Percentiles rank a stretch among this genome's conserved stretches.
These are phyloP conservation scores for Dendrolimus houi DNA, from an alignment of 2,888 invertebrate genomes.

Conservation along the genomic window DNA sequence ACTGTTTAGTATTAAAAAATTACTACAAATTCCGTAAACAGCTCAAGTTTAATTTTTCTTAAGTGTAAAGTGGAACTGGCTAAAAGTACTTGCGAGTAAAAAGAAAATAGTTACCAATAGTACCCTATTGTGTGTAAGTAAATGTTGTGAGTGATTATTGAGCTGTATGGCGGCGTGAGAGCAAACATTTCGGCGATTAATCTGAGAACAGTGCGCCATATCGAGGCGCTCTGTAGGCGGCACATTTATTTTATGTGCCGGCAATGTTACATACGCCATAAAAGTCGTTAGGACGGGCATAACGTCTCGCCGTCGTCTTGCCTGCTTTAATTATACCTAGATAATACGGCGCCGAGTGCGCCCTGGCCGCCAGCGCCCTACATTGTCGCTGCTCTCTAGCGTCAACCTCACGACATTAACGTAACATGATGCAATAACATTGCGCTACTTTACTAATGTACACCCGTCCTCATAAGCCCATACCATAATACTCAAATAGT, in stretches of 20 bases:
- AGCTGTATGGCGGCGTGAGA: slow-evolving; percentile 51
- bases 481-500: slow-evolving; percentile 24
- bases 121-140: slow-evolving; percentile 47
- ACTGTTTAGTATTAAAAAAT: too few species aligned
- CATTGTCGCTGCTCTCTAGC: slow-evolving; percentile 18
- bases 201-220: slow-evolving; percentile 61
- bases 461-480: slow-evolving; percentile 21
- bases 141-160: slow-evolving; percentile 31
- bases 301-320: slow-evolving; percentile 73
- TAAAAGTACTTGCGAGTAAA: slow-evolving; percentile 8
- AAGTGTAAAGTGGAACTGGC: too few species aligned
- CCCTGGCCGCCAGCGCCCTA: slow-evolving; percentile 26
- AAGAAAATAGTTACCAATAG: slow-evolving; percentile 38
- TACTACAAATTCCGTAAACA: too few species aligned
- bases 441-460: slow-evolving; percentile 50
- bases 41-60: too few species aligned
- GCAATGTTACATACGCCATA: slow-evolving; percentile 76
- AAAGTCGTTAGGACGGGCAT: slow-evolving; percentile 74
- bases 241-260: slow-evolving; percentile 75
- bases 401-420: slow-evolving; percentile 46
- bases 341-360: slow-evolving; percentile 59
- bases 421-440: slow-evolving; percentile 62
- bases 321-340: slow-evolving; percentile 72
- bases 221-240: slow-evolving; percentile 58
- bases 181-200: slow-evolving; percentile 72